Conservation (phyloP, 2,888 invertebrate species). For the Eupithecia inturbata region DNA sequence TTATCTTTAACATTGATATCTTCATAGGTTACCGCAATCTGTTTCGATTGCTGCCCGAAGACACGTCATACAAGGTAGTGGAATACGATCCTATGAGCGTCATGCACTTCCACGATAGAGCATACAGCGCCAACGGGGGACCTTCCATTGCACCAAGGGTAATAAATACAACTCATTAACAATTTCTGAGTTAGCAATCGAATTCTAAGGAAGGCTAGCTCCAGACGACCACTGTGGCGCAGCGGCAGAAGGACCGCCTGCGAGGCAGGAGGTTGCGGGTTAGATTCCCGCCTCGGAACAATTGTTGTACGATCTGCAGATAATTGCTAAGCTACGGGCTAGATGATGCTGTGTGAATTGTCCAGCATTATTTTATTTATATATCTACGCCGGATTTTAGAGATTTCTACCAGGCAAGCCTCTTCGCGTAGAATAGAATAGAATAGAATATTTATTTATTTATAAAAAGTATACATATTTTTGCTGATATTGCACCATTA, state of each 20-base stretch:
- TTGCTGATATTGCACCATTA: no score
- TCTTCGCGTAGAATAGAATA: no score
- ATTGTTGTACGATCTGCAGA: no score
- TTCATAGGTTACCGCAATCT: conserved; percentile 59
- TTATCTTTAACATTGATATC: no score
- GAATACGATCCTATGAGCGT: conserved; percentile 73
- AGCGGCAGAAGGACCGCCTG: not conserved
- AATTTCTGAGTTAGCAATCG: not conserved
- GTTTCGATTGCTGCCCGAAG: conserved; percentile 50
- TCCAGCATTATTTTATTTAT: no score
- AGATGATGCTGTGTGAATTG: no score
- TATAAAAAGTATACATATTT: no score
- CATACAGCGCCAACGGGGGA: conserved; percentile 66
- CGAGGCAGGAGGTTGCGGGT: not conserved
- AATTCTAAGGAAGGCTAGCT: not conserved
- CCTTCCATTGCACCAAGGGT: conserved; percentile 66
- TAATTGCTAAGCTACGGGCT: no score
- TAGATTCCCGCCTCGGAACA: not conserved
- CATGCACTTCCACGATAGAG: conserved; percentile 74
- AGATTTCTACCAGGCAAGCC: no score
- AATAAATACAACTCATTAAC: conserved; percentile 20
- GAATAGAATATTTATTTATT: no score
- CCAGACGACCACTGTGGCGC: no score
- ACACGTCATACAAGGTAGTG: conserved; percentile 43
- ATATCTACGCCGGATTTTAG: no score